Conservation (phyloP, 2,888 invertebrate species). For the Pherbina coryleti region DNA sequence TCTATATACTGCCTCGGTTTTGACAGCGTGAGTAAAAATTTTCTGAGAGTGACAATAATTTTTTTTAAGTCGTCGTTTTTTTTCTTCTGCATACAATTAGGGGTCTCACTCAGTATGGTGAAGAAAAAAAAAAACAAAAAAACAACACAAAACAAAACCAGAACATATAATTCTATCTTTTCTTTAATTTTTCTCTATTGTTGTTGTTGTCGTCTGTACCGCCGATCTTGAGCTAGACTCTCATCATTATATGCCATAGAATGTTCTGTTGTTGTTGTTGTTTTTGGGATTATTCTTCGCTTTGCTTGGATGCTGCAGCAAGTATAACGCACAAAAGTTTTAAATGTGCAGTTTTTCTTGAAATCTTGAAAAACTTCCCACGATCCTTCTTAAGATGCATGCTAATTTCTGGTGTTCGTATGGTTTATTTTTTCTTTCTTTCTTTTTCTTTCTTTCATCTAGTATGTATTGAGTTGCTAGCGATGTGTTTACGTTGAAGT, state of each 20-base stretch:
- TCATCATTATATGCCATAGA: conserved; percentile 13
- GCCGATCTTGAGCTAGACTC: background rate
- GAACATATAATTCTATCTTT: background rate
- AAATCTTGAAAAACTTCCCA: conserved; percentile 59
- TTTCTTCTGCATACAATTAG: conserved; percentile 25
- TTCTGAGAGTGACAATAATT: conserved; percentile 42
- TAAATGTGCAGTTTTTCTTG: conserved; percentile 49
- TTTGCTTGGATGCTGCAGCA: background rate
- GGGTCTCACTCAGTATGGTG: background rate
- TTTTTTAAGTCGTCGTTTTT: conserved; percentile 19
- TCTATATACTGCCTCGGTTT: background rate
- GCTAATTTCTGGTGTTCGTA: conserved; percentile 28
- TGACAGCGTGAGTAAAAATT: conserved; percentile 47
- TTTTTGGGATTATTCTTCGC: background rate
- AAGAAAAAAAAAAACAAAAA: background rate
- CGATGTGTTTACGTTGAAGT: no score
- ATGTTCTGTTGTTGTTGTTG: background rate
- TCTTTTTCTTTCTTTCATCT: background rate
- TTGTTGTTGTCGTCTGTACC: background rate
- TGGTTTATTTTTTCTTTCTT: background rate
- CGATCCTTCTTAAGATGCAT: conserved; percentile 56
- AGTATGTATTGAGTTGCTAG: no score
- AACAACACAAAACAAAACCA: background rate
- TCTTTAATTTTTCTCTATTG: background rate
- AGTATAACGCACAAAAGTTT: background rate